These are phyloP conservation scores for Andrena trimmerana DNA, from an alignment of 2,888 invertebrate genomes.

Conservation along the genomic window DNA sequence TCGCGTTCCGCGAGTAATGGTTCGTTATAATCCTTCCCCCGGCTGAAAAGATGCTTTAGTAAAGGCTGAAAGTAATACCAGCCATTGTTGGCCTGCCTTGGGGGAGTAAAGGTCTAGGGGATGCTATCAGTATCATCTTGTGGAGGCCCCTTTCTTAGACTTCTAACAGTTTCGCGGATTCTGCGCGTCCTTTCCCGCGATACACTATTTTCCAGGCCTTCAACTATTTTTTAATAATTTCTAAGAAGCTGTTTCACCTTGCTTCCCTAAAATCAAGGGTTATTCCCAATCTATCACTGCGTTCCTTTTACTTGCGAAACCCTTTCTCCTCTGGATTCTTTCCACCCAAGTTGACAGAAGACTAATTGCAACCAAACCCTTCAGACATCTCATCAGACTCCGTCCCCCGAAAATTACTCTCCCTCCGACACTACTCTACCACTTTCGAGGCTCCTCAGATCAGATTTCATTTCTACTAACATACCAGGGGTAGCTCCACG, in stretches of 20 bases:
- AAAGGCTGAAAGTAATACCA: slow-evolving; percentile 46
- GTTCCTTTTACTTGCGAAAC: no score
- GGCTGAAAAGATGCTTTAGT: slow-evolving; percentile 53
- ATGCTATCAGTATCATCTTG: slow-evolving; percentile 46
- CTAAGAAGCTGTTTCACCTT: slow-evolving; percentile 21
- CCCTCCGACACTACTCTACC: no score
- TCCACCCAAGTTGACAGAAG: no score
- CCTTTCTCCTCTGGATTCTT: no score
- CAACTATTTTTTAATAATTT: neutral
- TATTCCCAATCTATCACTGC: slow-evolving; percentile 1
- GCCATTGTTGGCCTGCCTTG: slow-evolving; percentile 41
- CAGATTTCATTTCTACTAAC: no score
- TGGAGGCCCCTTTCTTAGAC: slow-evolving; percentile 32
- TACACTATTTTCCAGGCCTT: neutral
- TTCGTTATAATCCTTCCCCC: slow-evolving; percentile 53
- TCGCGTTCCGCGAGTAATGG: slow-evolving; percentile 55
- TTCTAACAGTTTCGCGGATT: slow-evolving; percentile 16
- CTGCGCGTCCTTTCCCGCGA: neutral
- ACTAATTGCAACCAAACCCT: no score
- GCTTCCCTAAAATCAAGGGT: neutral
- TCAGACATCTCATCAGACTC: no score
- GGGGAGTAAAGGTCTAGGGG: slow-evolving; percentile 24
- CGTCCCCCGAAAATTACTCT: no score
- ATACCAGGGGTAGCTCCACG: no score
- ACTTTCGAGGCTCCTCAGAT: neutral